Conservation (phyloP, 2,888 invertebrate genomes). For the Torymus aiolomorphi region DNA sequence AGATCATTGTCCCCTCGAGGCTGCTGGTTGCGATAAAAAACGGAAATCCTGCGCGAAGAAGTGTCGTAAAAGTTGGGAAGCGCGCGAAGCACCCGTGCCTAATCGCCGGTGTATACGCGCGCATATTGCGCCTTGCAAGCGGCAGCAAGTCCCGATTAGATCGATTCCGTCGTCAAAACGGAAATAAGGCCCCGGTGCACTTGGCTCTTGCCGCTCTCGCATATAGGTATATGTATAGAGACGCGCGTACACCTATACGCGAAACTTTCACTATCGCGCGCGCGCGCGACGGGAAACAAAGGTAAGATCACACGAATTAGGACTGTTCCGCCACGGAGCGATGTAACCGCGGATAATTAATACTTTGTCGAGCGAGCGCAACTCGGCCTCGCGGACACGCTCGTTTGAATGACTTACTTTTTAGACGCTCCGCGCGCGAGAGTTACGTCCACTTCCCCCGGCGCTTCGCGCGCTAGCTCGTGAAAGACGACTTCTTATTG, state of each 20-base stretch:
- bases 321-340: constrained; percentile 35
- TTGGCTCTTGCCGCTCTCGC: not conserved
- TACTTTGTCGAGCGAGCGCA: constrained; percentile 24
- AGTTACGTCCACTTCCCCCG: constrained; percentile 6
- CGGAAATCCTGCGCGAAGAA: constrained; percentile 41
- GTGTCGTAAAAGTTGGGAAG: constrained; percentile 34
- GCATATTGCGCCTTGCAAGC: not conserved
- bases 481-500: too few relatives aligned
- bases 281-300: constrained; percentile 38
- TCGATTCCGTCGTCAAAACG: constrained; percentile 41
- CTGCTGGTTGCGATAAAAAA: constrained; percentile 23
- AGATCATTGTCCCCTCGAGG: not conserved
- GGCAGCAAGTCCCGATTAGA: constrained; percentile 21
- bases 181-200: constrained; percentile 22
- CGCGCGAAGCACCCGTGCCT: not conserved
- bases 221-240: too few relatives aligned
- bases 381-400: not conserved
- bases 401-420: constrained; percentile 9
- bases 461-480: too few relatives aligned
- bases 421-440: not conserved
- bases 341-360: constrained; percentile 53
- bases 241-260: too few relatives aligned
- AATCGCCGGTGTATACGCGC: not conserved
- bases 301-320: constrained; percentile 40
- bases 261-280: constrained; percentile 29